Evolutionary conservation across 1,140 invertebrate genomes (phyloP).

Genomic region (Yoshiicerus persimilis): DNA sequence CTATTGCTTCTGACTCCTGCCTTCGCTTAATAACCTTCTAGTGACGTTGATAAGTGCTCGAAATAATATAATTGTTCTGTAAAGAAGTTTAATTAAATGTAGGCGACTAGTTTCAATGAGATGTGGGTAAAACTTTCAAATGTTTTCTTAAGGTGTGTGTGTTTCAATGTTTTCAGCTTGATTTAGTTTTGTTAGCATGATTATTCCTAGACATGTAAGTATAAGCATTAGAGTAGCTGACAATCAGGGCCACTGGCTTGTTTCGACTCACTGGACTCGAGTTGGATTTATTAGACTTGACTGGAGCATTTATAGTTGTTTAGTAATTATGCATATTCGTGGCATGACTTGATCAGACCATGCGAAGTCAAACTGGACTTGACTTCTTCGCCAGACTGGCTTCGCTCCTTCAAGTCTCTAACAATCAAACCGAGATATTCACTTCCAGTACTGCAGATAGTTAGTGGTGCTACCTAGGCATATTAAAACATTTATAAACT

Average conservation of each 20-base stretch:
- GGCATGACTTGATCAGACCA: slow-evolving; percentile 7
- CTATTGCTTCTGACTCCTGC: neutral
- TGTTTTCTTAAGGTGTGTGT: neutral
- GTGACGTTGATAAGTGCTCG: neutral
- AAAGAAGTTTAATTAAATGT: slow-evolving; percentile 5
- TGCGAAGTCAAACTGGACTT: neutral
- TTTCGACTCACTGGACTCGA: neutral
- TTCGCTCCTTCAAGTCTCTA: neutral
- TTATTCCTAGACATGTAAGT: neutral
- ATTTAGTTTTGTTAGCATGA: neutral
- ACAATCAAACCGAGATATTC: neutral
- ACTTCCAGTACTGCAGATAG: neutral
- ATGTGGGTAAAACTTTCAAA: neutral
- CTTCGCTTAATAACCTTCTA: neutral
- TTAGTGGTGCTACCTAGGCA: neutral
- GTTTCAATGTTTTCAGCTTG: neutral
- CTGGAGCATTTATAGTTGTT: neutral
- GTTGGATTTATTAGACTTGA: neutral
- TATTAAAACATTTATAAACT: slow-evolving; percentile 16
- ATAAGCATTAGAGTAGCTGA: neutral
- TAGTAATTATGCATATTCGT: slow-evolving; percentile 7
- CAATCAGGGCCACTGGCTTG: neutral
- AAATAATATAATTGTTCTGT: neutral
- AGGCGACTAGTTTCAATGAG: neutral
- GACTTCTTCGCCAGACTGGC: neutral